Evolutionary conservation across 2,888 invertebrate species (phyloP).

Genomic region (Rhagium mordax): DNA sequence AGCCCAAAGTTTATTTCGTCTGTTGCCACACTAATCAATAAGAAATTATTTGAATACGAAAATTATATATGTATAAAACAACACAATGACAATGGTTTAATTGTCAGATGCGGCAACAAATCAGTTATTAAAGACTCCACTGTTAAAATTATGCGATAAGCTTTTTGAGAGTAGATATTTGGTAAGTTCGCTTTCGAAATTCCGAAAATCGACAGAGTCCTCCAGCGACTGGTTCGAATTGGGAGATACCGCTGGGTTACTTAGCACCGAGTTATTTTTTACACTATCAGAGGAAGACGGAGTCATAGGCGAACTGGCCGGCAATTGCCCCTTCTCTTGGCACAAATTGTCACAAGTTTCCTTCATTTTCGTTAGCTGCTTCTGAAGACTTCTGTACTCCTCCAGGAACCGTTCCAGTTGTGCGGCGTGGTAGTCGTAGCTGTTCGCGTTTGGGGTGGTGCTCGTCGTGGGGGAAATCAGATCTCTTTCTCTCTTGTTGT

Average conservation of each 20-base stretch:
- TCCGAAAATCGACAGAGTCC: conserved; percentile 70
- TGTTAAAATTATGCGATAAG: conserved; percentile 55
- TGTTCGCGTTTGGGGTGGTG: conserved; percentile 63
- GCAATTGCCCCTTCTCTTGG: conserved; percentile 61
- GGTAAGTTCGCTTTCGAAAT: conserved; percentile 73
- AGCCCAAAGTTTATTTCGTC: not conserved
- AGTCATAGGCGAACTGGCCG: conserved; percentile 60
- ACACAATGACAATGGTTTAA: no score
- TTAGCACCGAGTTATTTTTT: conserved; percentile 27
- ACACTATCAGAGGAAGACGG: conserved; percentile 27
- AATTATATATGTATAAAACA: no score
- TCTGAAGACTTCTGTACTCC: conserved; percentile 84
- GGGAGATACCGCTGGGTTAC: conserved; percentile 66
- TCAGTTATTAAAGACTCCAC: conserved; percentile 53
- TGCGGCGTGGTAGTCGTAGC: conserved; percentile 85
- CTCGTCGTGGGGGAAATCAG: conserved; percentile 46
- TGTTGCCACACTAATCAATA: not conserved
- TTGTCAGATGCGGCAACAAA: not conserved
- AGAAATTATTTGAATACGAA: no score
- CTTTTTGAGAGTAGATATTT: conserved; percentile 65
- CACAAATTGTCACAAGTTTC: conserved; percentile 82
- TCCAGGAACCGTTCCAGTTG: conserved; percentile 86
- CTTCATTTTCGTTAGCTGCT: conserved; percentile 86
- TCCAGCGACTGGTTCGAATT: conserved; percentile 69
- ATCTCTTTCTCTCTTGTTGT: conserved; percentile 51